phyloP scores from a whole-genome alignment of 2,888 invertebrate species.

The Diachrysia chrysitis region DNA sequence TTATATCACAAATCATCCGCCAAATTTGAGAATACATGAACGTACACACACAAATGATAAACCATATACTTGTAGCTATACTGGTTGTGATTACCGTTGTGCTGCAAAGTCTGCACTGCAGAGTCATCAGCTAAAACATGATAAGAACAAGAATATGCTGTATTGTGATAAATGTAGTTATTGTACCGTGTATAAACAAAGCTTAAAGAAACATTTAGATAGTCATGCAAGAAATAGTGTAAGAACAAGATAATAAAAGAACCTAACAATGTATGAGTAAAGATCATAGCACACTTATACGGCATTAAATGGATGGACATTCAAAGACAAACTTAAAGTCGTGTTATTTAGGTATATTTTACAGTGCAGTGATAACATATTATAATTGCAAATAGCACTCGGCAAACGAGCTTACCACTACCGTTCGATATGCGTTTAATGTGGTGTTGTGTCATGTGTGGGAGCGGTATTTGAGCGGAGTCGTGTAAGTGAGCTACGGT shows the following conservation, averaged over 20 bases:
- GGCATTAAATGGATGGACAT: not conserved
- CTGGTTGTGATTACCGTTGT: slow-evolving; percentile 40
- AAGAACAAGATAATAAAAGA: slow-evolving; percentile 24
- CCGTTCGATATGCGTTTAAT: too few relatives aligned
- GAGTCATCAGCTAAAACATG: slow-evolving; percentile 69
- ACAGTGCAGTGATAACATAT: too few relatives aligned
- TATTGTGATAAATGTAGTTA: slow-evolving; percentile 75
- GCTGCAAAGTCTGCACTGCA: slow-evolving; percentile 63
- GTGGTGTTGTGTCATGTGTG: too few relatives aligned
- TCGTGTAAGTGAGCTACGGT: too few relatives aligned
- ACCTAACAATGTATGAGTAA: not conserved
- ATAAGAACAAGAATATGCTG: slow-evolving; percentile 61
- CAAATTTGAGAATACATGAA: slow-evolving; percentile 69
- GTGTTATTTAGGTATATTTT: too few relatives aligned
- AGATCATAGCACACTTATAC: too few relatives aligned
- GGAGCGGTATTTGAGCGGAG: too few relatives aligned
- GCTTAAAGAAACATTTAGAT: slow-evolving; percentile 66
- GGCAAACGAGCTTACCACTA: too few relatives aligned
- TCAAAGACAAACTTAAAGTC: too few relatives aligned
- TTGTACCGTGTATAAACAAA: slow-evolving; percentile 70
- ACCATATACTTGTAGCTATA: slow-evolving; percentile 34
- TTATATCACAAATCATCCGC: slow-evolving; percentile 37
- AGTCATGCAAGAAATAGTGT: slow-evolving; percentile 64
- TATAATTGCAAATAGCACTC: too few relatives aligned
- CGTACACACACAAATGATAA: slow-evolving; percentile 61